Evolutionary conservation across 2,113 vertebrate species (phyloP).

Genomic region (Shinisaurus crocodilurus): DNA sequence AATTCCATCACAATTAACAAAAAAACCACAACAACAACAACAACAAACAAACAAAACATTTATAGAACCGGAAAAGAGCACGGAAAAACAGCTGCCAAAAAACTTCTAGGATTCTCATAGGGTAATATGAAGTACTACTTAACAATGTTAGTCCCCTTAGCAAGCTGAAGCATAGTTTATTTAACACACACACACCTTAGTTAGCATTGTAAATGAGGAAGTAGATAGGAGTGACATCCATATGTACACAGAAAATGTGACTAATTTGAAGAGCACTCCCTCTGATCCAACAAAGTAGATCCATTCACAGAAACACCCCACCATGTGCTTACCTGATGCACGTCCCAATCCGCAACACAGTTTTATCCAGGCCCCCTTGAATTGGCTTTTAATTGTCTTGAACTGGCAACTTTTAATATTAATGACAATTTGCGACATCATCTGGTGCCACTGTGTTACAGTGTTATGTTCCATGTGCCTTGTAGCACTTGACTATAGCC

Average conservation of each 20-base stretch:
- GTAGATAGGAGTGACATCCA: conserved; percentile 36
- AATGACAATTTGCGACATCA: background rate
- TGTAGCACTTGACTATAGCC: background rate
- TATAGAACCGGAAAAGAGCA: background rate
- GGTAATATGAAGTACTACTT: background rate
- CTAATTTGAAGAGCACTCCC: background rate
- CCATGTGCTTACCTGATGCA: too few species aligned
- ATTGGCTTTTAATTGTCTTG: background rate
- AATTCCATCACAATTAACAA: conserved; percentile 23
- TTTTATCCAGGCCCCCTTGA: background rate
- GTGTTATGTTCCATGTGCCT: background rate
- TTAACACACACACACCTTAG: background rate
- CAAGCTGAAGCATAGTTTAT: background rate
- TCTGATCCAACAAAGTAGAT: background rate
- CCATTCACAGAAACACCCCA: background rate
- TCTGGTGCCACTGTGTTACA: background rate
- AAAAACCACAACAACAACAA: too few species aligned
- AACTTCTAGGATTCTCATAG: background rate
- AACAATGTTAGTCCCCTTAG: background rate
- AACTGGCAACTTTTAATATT: too few species aligned
- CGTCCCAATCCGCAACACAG: background rate
- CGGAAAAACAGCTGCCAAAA: background rate
- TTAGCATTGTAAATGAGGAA: background rate
- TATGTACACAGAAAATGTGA: conserved; percentile 44
- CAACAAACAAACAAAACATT: background rate